A percentile compares a stretch with the other conserved stretches of the same genome.
phyloP scores from a whole-genome alignment of 2,797 vertebrate species.

The Eupleurogrammus muticus region DNA sequence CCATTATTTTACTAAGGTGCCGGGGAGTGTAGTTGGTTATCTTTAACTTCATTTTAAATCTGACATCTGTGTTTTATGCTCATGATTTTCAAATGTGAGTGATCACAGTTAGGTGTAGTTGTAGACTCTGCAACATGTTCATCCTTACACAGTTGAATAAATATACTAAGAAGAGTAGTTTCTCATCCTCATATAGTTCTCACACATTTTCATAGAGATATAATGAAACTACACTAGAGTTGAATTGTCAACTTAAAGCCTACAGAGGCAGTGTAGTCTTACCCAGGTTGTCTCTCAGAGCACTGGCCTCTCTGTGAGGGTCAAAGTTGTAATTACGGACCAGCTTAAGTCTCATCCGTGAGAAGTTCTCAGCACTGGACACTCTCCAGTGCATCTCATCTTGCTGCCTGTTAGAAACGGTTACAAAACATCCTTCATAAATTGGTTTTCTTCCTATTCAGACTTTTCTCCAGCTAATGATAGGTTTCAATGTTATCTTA shows the following conservation, averaged over 20 bases:
- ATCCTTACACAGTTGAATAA: background rate
- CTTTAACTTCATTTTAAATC: background rate
- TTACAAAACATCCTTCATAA: slow-evolving; percentile 5
- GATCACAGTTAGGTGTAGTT: background rate
- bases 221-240: too few species aligned
- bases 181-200: slow-evolving; percentile 11
- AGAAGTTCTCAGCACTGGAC: slow-evolving; percentile 96
- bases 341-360: slow-evolving; percentile 95
- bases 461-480: background rate
- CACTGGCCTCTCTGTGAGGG: slow-evolving; percentile 92
- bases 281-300: slow-evolving; percentile 96
- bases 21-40: too few species aligned
- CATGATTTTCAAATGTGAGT: too few species aligned
- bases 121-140: background rate
- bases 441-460: background rate
- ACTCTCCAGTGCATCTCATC: slow-evolving; percentile 90
- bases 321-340: slow-evolving; percentile 93
- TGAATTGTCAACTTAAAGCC: too few species aligned
- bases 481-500: background rate
- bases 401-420: slow-evolving; percentile 82
- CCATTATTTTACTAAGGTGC: too few species aligned
- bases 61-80: background rate
- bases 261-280: slow-evolving; percentile 35
- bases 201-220: background rate
- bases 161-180: background rate